phyloP scores from a whole-genome alignment of 2,113 vertebrate genomes.

The Oncorhynchus mykiss region DNA sequence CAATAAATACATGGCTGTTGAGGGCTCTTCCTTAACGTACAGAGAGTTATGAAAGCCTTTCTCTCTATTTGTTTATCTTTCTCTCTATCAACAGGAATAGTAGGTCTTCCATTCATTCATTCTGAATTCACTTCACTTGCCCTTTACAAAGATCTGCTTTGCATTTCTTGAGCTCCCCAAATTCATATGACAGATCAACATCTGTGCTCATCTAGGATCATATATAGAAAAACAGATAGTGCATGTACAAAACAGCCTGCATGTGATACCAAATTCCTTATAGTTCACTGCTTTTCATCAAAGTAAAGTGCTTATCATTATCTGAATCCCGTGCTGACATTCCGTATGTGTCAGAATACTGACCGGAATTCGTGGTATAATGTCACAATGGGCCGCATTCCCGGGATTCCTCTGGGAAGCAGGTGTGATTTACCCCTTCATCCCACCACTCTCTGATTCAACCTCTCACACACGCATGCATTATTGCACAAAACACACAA shows the following conservation, averaged over 20 bases:
- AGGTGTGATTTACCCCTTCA: conserved; percentile 62
- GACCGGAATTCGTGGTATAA: conserved; percentile 24
- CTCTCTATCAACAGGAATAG: neutral
- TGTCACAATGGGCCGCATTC: conserved; percentile 48
- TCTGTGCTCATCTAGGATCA: neutral
- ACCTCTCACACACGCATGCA: conserved; percentile 1
- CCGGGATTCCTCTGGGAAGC: conserved; percentile 54
- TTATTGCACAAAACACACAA: conserved; percentile 2
- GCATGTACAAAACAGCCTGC: no score
- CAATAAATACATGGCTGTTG: neutral
- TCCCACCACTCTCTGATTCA: conserved; percentile 41
- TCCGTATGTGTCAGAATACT: conserved; percentile 4
- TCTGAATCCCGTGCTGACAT: no score
- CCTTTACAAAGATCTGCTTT: neutral
- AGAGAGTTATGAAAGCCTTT: neutral
- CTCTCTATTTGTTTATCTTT: no score
- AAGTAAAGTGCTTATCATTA: neutral
- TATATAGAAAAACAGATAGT: no score
- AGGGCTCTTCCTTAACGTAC: neutral
- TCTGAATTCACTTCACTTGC: neutral
- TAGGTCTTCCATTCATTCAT: neutral
- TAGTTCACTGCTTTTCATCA: no score
- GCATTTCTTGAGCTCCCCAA: neutral
- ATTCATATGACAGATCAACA: neutral
- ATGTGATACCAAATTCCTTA: no score